Evolutionary conservation across 2,888 invertebrate genomes (phyloP).

Genomic region (Digitonthophagus gazella): DNA sequence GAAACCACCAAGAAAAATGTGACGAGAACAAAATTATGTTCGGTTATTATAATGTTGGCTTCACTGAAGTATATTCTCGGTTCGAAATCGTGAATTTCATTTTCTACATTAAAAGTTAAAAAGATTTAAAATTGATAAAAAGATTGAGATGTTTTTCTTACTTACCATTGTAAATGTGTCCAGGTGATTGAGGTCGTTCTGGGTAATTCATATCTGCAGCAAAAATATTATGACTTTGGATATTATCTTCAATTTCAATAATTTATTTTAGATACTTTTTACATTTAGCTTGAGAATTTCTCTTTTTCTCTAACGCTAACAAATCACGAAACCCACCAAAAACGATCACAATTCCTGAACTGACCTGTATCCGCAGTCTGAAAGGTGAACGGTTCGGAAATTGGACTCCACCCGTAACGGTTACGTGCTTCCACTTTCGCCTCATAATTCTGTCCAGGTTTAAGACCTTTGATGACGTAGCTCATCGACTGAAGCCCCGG

Average conservation of each 20-base stretch:
- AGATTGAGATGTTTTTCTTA: too few species aligned
- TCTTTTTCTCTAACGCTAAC: too few species aligned
- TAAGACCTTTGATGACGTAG: conserved; percentile 64
- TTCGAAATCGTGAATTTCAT: conserved; percentile 44
- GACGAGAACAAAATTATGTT: too few species aligned
- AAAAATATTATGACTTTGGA: too few species aligned
- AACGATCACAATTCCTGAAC: too few species aligned
- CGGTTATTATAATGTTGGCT: too few species aligned
- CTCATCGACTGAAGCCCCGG: conserved; percentile 61
- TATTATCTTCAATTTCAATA: background rate
- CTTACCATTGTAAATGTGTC: conserved; percentile 44
- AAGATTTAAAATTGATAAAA: background rate
- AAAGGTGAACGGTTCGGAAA: conserved; percentile 63
- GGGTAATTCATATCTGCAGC: conserved; percentile 45
- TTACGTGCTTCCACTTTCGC: conserved; percentile 66
- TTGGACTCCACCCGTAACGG: conserved; percentile 66
- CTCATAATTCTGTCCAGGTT: conserved; percentile 65
- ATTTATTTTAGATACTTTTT: background rate
- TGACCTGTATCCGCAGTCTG: conserved; percentile 63
- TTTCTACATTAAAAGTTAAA: conserved; percentile 36
- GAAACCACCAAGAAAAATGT: too few species aligned
- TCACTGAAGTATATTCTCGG: conserved; percentile 39
- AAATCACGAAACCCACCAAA: too few species aligned
- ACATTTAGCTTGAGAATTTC: too few species aligned
- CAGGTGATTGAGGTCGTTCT: conserved; percentile 45